A percentile compares a stretch with the other conserved stretches of the same genome.
These are phyloP conservation scores for Noctua comes DNA, from an alignment of 2,888 invertebrate species.

Conservation along the genomic window DNA sequence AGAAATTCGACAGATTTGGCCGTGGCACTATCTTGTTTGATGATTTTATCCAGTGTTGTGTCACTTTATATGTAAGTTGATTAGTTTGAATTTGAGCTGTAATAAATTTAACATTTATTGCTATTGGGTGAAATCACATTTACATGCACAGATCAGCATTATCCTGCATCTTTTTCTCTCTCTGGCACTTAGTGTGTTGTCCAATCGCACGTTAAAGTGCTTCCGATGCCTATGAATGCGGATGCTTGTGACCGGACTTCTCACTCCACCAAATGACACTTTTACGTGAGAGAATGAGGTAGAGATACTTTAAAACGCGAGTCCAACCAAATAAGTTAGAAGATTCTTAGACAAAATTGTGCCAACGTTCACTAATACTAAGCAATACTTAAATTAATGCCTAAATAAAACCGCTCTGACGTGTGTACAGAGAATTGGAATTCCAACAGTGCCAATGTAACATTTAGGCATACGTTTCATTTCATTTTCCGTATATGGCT, in stretches of 20 bases:
- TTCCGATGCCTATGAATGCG: neutral
- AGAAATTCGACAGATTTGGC: slow-evolving; percentile 98
- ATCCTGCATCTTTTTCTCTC: too few relatives aligned
- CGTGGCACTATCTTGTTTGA: slow-evolving; percentile 98
- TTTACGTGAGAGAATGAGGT: neutral
- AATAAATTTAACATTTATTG: neutral
- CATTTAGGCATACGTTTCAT: neutral
- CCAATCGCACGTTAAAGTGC: neutral
- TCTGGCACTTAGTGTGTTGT: neutral
- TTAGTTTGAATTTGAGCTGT: neutral
- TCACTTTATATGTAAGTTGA: slow-evolving; percentile 96
- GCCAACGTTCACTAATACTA: neutral
- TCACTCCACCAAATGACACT: neutral
- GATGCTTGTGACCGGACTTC: neutral
- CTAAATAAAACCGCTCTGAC: neutral
- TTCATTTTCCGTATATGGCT: neutral
- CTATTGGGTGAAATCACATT: neutral
- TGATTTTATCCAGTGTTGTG: slow-evolving; percentile 99
- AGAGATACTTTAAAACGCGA: neutral
- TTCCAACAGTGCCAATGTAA: neutral
- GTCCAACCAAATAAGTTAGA: neutral
- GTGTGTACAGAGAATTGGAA: neutral
- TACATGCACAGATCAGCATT: neutral
- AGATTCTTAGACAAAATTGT: neutral
- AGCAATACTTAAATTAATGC: neutral